phyloP scores from a whole-genome alignment of 2,797 vertebrate species.

The Pelobates cultripes region DNA sequence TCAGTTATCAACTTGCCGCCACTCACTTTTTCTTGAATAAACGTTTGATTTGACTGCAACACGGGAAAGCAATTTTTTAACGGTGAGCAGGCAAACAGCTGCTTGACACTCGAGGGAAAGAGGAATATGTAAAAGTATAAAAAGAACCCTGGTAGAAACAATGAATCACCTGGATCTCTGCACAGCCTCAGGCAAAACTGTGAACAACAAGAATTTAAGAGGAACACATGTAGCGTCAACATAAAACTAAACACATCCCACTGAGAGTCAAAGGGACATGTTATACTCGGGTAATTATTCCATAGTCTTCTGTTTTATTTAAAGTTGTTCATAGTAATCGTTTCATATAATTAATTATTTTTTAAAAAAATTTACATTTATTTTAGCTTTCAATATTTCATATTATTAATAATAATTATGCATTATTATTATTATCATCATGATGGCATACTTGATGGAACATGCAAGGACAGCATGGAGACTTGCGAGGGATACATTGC shows the following conservation, averaged over 20 bases:
- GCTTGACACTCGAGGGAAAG: constrained; percentile 50
- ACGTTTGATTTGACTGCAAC: constrained; percentile 37
- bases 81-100: fast-evolving
- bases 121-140: constrained; percentile 54
- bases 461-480: no score
- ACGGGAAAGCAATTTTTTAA: constrained; percentile 2
- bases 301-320: not conserved
- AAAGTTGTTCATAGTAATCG: no score
- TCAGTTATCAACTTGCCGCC: no score
- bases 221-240: constrained; percentile 54
- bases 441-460: no score
- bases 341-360: no score
- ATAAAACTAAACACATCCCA: constrained; percentile 66
- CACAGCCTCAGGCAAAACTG: constrained; percentile 64
- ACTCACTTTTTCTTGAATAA: no score
- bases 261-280: constrained; percentile 51
- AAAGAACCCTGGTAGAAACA: constrained; percentile 54
- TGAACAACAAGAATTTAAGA: constrained; percentile 64
- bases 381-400: no score
- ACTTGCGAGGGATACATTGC: no score
- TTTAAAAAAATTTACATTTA: no score
- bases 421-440: no score
- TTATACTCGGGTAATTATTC: not conserved
- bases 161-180: constrained; percentile 59
- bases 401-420: no score